Base-by-base conservation (phyloP, 2,888 invertebrate genomes). In the Trichogramma evanescens region DNA sequence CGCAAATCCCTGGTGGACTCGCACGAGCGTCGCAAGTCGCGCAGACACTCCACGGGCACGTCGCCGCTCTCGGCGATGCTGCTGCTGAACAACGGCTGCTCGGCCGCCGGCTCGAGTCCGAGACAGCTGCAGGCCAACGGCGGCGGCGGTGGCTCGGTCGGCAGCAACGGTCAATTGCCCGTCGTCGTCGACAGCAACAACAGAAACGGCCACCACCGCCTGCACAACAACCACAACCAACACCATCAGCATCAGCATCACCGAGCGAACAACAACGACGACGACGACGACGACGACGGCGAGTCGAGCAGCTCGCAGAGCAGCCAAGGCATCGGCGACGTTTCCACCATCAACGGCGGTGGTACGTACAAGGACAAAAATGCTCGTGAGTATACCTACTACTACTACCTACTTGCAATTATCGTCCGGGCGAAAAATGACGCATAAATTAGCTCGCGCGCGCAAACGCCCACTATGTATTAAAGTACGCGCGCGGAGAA, bases 21-120 rank as follows among this genome's bases (percentile, higher is more conserved):
- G 9, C 80, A 82, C 50, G 91, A 90, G 69, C 81, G 90, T 58
- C 82, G 94, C 66, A 93, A 91, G 77, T 93, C 93, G 48, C 82
- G 89, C 52, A 80, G 89, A 64, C 87, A 89, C 77, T 89, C 88
- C 59, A 86, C 87, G 7, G 88, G 87, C 56, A 86, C 84, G 51
- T 82, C 86, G 68, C 84, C 87, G 10, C 71, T 78, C 54, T 74
- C n/a, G 45, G 10, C 45, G 45, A 73, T 76, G 64, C 71, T 78
- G 72, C 71, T 75, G 50, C 67, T 75, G 64, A 73, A 71, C 61
- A 68, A 74, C 73, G 76, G n/a, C 66, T 72, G 44, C 13, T 43
- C 2, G 76, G 77, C 66, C 76, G 76, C 40, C 69, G 76, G 59
- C 66, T 75, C 59, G 76, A 76, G 26, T 26, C 26, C 26, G 26